Evolutionary conservation across 2,797 vertebrate genomes (phyloP), one percentile per base, ranked within the genome.

Genomic region (Coregonus ussuriensis): DNA sequence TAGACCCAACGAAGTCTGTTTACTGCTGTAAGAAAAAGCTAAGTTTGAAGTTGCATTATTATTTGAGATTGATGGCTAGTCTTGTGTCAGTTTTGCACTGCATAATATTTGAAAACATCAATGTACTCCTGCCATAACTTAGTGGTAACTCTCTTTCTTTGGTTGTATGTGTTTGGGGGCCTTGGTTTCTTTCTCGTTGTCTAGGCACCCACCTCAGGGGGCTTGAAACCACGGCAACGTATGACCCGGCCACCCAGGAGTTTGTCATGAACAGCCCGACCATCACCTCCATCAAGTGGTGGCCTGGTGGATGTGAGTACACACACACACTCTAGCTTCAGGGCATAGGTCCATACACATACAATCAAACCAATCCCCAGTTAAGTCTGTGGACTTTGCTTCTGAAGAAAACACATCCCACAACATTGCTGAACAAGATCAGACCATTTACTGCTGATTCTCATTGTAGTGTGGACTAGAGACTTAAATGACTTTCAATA

Each of bases 271-370:
- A 99, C 89, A 98, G 96, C 85, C 98, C 98, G 31, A 99, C 98
- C 0, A 91, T 99, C 87, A 97, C 96, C 79, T 99, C 98, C 83
- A 99, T 99, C 88, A 99, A 99, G 82, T 99, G 98, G 98, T 99
- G 98, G 98, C 97, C 98, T 14, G 98, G 98, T 77, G 98, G 97
- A 89, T 93, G 98, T 99, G 93, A 97, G 98, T 95, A 72, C 29
- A 66, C 29, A 5, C 14, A 66, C 29, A 29, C 65, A 66, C 65
- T 9, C 21, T 21, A 21, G 21, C 21, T 21, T 66, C 65, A 31
- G 31, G 65, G 65, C n/a, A 21, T 4, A 1, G 59, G 59, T 4
- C 14, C 14, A 66, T 4, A 65, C 25, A 65, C 1, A 59, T 11
- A 47, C n/a, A n/a, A 59, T 18, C 56, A 59, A 59, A 59, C 56